Conservation (phyloP, 2,888 invertebrate species). For the Drymonia ruficornis region DNA sequence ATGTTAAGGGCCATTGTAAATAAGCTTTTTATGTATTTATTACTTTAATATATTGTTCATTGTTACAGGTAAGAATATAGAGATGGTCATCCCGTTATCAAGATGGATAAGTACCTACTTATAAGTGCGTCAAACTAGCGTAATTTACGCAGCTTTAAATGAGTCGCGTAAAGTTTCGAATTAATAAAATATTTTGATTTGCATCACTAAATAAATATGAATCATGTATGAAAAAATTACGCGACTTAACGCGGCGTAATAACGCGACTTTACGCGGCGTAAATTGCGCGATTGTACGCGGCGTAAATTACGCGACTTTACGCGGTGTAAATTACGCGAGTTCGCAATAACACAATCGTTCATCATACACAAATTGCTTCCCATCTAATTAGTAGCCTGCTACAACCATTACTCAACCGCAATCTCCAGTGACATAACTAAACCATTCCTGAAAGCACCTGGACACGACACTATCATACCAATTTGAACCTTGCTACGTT, state of each 20-base stretch:
- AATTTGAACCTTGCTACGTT: neutral
- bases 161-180: no score
- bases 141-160: no score
- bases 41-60: conserved; percentile 1
- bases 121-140: no score
- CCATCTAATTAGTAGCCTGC: conserved; percentile 37
- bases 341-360: conserved; percentile 17
- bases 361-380: conserved; percentile 41
- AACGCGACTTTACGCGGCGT: no score
- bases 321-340: neutral
- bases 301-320: no score
- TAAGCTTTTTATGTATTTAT: neutral
- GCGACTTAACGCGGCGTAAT: neutral
- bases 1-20: no score
- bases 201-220: no score
- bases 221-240: neutral
- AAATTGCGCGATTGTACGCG: neutral
- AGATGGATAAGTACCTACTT: conserved; percentile 5
- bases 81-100: neutral
- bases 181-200: no score
- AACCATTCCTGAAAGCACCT: conserved; percentile 30
- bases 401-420: conserved; percentile 35
- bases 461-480: neutral
- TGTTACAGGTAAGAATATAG: conserved; percentile 19
- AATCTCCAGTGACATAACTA: conserved; percentile 54